These are phyloP conservation scores for Acleris sparsana DNA, from an alignment of 2,888 invertebrate species.

Conservation along the genomic window DNA sequence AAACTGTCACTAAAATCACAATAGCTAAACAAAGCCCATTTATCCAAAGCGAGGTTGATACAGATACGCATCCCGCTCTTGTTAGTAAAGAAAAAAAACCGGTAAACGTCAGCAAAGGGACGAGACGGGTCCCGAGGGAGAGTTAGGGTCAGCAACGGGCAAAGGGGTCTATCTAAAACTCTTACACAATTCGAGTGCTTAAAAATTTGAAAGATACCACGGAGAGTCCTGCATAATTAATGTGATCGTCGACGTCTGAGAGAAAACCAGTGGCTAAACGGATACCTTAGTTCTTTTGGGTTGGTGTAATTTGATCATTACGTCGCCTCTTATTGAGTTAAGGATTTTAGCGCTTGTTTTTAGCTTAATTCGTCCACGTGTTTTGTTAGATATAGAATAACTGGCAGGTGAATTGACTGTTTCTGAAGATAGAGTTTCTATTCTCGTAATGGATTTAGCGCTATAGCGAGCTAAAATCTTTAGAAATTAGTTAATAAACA, in stretches of 20 bases:
- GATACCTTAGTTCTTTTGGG: conserved; percentile 12
- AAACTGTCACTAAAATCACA: background rate
- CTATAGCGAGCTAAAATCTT: too few species aligned
- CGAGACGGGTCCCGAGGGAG: conserved; percentile 34
- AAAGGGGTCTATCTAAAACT: conserved; percentile 22
- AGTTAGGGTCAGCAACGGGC: conserved; percentile 4
- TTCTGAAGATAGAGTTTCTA: too few species aligned
- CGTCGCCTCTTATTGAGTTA: too few species aligned
- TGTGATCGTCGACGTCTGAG: conserved; percentile 17
- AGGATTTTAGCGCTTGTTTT: too few species aligned
- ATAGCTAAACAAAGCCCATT: conserved; percentile 19
- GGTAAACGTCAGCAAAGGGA: conserved; percentile 40
- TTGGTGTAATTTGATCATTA: conserved; percentile 6
- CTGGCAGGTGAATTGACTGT: too few species aligned
- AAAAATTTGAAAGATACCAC: conserved; percentile 20
- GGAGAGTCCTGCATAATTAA: conserved; percentile 29
- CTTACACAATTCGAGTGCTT: conserved; percentile 21
- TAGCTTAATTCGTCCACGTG: too few species aligned
- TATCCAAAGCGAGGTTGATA: conserved; percentile 21
- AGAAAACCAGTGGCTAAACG: conserved; percentile 7
- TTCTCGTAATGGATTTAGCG: too few species aligned
- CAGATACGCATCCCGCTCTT: conserved; percentile 23
- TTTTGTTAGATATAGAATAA: too few species aligned
- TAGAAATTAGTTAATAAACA: too few species aligned
- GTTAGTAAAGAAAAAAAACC: conserved; percentile 28